Conservation (phyloP, 2,888 invertebrate genomes). For the Lamellibrachia satsuma region DNA sequence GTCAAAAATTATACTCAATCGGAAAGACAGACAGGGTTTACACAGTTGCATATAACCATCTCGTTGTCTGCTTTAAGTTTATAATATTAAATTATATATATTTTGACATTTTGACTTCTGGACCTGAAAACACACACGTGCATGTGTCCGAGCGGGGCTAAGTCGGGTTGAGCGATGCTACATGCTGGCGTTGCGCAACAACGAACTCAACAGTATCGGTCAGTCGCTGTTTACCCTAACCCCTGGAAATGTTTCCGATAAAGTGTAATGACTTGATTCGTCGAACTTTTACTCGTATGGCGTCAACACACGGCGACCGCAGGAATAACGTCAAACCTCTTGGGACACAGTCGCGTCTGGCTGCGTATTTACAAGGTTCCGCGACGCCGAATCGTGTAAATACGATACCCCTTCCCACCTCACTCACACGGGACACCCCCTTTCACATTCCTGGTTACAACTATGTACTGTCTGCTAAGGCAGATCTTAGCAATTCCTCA, state of each 20-base stretch:
- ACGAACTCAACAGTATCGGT: conserved; percentile 1
- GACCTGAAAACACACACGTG: too few species aligned
- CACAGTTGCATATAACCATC: too few species aligned
- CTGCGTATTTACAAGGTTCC: not conserved
- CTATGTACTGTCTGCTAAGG: not conserved
- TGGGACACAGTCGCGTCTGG: not conserved
- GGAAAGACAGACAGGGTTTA: not conserved
- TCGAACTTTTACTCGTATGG: not conserved
- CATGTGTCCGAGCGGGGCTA: too few species aligned
- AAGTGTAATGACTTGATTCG: not conserved
- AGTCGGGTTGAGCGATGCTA: too few species aligned
- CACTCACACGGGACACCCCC: not conserved
- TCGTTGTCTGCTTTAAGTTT: too few species aligned
- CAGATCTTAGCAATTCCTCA: not conserved
- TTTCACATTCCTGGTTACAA: not conserved
- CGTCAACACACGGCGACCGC: not conserved
- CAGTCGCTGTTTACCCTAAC: not conserved
- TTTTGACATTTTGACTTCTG: too few species aligned
- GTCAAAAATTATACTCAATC: not conserved
- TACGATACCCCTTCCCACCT: not conserved
- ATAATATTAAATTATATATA: too few species aligned
- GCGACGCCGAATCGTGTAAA: not conserved
- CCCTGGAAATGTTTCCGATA: not conserved
- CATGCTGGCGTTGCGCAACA: not conserved
- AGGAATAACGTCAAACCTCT: not conserved